These are phyloP conservation scores for Melanotaenia maccullochi DNA, from an alignment of 2,797 vertebrate genomes.

Conservation along the genomic window DNA sequence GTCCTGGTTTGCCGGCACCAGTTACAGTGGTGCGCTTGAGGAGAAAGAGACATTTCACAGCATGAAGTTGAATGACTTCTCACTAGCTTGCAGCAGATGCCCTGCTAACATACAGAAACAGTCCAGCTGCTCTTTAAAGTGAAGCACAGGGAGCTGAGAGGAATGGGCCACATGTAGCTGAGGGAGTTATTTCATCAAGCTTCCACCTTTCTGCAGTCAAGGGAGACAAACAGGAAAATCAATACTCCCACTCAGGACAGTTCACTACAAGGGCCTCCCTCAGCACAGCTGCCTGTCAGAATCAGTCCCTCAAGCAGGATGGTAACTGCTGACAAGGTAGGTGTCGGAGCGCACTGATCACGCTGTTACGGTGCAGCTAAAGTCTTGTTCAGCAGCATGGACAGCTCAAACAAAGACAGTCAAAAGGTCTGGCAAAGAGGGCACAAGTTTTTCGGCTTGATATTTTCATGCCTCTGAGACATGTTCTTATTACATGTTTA, in stretches of 20 bases:
- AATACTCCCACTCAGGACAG: slow-evolving; percentile 79
- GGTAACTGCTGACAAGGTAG: slow-evolving; percentile 79
- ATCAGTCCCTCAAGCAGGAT: slow-evolving; percentile 68
- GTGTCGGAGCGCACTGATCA: slow-evolving; percentile 75
- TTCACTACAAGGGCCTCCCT: slow-evolving; percentile 76
- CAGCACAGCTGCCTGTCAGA: slow-evolving; percentile 76
- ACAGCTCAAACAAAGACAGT: slow-evolving; percentile 56
- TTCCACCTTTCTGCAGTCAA: slow-evolving; percentile 68
- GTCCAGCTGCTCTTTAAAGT: slow-evolving; percentile 36
- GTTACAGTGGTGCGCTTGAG: slow-evolving; percentile 69
- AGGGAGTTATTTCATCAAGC: slow-evolving; percentile 66
- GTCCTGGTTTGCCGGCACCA: slow-evolving; percentile 57
- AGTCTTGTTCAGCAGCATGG: slow-evolving; percentile 71
- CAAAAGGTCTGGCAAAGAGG: slow-evolving; percentile 15
- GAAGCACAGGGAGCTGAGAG: slow-evolving; percentile 22
- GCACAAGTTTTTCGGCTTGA: slow-evolving; percentile 9
- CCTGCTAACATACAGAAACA: slow-evolving; percentile 40
- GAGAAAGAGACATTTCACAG: slow-evolving; percentile 77
- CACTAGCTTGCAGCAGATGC: slow-evolving; percentile 46
- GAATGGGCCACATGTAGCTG: slow-evolving; percentile 35
- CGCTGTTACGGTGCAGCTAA: slow-evolving; percentile 57
- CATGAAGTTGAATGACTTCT: slow-evolving; percentile 41
- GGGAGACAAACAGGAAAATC: slow-evolving; percentile 80
- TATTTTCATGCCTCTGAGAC: slow-evolving; percentile 9
- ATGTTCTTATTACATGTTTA: slow-evolving; percentile 9